Base-by-base conservation (phyloP, 2,888 invertebrate genomes). In the Diabrotica balteata region DNA sequence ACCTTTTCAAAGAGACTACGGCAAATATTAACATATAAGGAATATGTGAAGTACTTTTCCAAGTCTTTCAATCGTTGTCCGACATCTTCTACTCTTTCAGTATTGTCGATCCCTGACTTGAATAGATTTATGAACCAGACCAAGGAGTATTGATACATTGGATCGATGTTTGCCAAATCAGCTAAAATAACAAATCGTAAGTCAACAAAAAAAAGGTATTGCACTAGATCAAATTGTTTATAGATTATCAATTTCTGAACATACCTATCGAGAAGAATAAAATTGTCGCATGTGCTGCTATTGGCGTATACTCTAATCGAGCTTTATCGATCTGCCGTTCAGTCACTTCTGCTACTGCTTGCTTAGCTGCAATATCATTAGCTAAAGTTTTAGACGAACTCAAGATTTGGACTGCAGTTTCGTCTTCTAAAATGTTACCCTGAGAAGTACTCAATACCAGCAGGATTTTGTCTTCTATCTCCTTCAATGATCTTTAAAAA, bases 121-220 rank as follows among this genome's bases (percentile, higher is more conserved):
- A 93, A 98, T 44, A 97, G 86, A 75, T 93, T 92, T 78, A 97
- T 94, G 83, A 96, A 97, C 97, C 97, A 98, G 3, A 89, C 89
- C 76, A 98, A 86, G 0, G 97, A 97, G 83, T 97, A 98, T 82
- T 97, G 97, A 84, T 98, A 98, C 97, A 97, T 97, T 2, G 97
- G 96, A 85, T 98, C 97, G 74, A 98, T 95, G 79, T 93, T 91
- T 7, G 95, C 93, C 79, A 98, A 84, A 67, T 95, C 93, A 67
- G 91, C 93, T 92, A 80, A 61, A 84, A 84, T 68, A 50, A 59
- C 44, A 61, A 17, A 54, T 8, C 11, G 9, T 43, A 11, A 45
- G 7, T 53, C 17, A 53, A 11, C 10, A 11, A 9, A 53, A 9
- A 9, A 53, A 52, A 11, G 22, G 8, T 52, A 52, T 17, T 43